Evolutionary conservation across 2,113 vertebrate species (phyloP).

Genomic region (Protobothrops flavoviridis): DNA sequence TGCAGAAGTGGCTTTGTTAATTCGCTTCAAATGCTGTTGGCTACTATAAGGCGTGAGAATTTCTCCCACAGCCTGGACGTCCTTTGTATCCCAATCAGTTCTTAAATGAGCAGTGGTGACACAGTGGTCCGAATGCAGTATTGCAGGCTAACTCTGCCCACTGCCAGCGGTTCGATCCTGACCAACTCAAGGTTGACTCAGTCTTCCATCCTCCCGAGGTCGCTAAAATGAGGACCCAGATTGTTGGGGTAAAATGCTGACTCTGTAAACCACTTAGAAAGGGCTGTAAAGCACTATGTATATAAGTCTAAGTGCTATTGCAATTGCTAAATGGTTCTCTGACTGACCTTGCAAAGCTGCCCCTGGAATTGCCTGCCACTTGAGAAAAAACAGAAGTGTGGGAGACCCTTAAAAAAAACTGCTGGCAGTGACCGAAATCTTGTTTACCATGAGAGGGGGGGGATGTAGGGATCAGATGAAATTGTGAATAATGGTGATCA

Average conservation of each 20-base stretch:
- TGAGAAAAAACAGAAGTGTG: not conserved
- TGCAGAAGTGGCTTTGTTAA: not conserved
- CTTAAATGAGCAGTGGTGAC: not conserved
- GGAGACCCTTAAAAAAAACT: not conserved
- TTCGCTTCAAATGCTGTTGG: not conserved
- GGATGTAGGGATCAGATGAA: not conserved
- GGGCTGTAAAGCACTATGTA: no score
- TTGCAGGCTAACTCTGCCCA: no score
- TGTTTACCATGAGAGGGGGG: not conserved
- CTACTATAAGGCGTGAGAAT: not conserved
- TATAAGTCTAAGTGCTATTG: no score
- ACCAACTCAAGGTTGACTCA: no score
- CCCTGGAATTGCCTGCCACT: not conserved
- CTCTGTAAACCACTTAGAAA: no score
- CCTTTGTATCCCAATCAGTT: no score
- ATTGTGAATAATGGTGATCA: not conserved
- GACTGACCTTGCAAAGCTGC: not conserved
- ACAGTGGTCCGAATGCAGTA: no score
- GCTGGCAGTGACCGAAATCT: not conserved
- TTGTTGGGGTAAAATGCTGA: no score
- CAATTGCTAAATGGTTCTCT: no score
- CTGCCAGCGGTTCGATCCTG: no score
- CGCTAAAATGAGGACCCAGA: no score
- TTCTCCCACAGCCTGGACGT: not conserved
- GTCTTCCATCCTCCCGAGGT: no score